These are phyloP conservation scores for Drosophila biarmipes DNA, from an alignment of 1,140 invertebrate genomes.

Conservation along the genomic window DNA sequence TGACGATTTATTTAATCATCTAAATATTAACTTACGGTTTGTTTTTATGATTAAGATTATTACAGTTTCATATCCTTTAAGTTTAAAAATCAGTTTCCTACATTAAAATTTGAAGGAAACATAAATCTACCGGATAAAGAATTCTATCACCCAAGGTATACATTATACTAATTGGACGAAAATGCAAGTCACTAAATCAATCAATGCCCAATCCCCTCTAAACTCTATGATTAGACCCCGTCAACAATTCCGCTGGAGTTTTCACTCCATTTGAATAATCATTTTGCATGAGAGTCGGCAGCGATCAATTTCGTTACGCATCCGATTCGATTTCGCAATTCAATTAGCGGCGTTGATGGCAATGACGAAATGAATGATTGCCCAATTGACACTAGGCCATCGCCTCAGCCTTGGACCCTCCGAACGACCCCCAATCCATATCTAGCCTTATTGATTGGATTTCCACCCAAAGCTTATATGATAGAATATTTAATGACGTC, in stretches of 20 bases:
- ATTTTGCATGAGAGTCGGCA: slow-evolving; percentile 43
- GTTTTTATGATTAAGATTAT: too few species aligned
- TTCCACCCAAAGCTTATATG: slow-evolving; percentile 28
- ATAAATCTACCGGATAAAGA: neutral
- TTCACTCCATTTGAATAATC: slow-evolving; percentile 12
- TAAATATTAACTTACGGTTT: too few species aligned
- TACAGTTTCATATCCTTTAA: too few species aligned
- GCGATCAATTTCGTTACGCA: slow-evolving; percentile 62
- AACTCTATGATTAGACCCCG: neutral
- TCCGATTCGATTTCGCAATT: slow-evolving; percentile 62
- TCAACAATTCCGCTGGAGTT: neutral
- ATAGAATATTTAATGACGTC: slow-evolving; percentile 15
- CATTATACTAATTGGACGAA: slow-evolving; percentile 1
- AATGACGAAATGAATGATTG: slow-evolving; percentile 76
- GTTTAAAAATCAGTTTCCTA: too few species aligned
- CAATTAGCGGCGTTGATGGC: slow-evolving; percentile 59
- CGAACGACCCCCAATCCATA: slow-evolving; percentile 1
- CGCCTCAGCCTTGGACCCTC: neutral
- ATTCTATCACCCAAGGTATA: neutral
- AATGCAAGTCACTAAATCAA: slow-evolving; percentile 28
- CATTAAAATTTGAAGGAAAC: neutral
- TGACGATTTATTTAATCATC: too few species aligned
- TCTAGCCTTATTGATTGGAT: slow-evolving; percentile 61
- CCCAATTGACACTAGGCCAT: slow-evolving; percentile 35
- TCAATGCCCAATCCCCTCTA: slow-evolving; percentile 5